These are phyloP conservation scores for Oreochromis grahami DNA, from an alignment of 2,797 vertebrate genomes.

Conservation along the genomic window DNA sequence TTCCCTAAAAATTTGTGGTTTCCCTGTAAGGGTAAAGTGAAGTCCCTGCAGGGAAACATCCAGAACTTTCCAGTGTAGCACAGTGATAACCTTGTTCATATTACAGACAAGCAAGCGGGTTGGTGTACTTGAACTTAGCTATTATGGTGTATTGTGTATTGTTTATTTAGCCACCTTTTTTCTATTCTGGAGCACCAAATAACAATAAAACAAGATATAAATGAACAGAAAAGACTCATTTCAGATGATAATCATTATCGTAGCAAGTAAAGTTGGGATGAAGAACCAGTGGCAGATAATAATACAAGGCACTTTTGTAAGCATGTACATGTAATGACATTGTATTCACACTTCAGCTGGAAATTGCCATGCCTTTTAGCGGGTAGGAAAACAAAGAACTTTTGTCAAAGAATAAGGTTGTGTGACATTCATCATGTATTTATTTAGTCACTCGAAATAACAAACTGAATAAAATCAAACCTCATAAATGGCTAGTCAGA, in stretches of 20 bases:
- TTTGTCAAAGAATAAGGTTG: neutral
- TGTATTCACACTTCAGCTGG: neutral
- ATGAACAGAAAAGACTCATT: neutral
- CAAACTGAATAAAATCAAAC: neutral
- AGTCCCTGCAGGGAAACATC: neutral
- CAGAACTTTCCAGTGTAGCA: constrained; percentile 9
- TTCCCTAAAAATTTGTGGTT: constrained; percentile 17
- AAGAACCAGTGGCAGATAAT: neutral
- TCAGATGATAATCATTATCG: neutral
- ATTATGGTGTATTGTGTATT: neutral
- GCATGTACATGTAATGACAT: neutral
- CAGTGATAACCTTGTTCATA: constrained; percentile 5
- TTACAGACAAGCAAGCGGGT: constrained; percentile 1
- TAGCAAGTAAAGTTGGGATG: neutral
- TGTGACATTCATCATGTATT: neutral
- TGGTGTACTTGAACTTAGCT: neutral
- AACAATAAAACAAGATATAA: neutral
- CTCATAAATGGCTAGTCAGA: neutral
- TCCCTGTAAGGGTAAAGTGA: neutral
- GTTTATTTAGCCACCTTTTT: neutral
- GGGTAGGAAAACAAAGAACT: neutral
- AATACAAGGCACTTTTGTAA: neutral
- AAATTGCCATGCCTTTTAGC: neutral
- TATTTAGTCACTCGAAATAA: neutral
- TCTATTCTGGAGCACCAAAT: neutral